Conservation (phyloP, 1,140 invertebrate species). For the Sitophilus oryzae region DNA sequence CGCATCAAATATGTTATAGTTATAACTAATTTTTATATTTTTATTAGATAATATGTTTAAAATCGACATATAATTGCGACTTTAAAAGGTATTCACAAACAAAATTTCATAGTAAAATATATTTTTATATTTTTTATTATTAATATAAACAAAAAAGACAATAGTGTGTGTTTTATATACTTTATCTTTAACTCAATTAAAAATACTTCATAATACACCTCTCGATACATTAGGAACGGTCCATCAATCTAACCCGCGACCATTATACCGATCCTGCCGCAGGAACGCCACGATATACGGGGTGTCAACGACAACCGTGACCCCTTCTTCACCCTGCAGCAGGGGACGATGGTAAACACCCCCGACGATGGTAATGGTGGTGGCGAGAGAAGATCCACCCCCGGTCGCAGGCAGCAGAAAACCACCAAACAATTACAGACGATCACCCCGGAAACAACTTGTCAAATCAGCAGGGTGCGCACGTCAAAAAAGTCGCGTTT, state of each 20-base stretch:
- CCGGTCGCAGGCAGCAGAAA: neutral
- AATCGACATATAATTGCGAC: no score
- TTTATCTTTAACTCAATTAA: neutral
- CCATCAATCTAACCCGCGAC: conserved; percentile 26
- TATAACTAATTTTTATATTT: no score
- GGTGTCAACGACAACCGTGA: conserved; percentile 28
- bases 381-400: no score
- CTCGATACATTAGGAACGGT: conserved; percentile 27
- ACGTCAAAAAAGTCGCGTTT: conserved; percentile 10
- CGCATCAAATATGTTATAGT: no score
- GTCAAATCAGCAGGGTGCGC: conserved; percentile 13
- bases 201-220: conserved; percentile 11
- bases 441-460: conserved; percentile 17
- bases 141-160: no score
- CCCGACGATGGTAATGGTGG: neutral
- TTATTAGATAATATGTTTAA: no score
- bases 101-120: no score
- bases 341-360: conserved; percentile 14
- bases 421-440: conserved; percentile 19
- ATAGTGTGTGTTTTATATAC: neutral
- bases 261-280: conserved; percentile 17
- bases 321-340: conserved; percentile 19
- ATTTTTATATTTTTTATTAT: no score
- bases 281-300: conserved; percentile 26
- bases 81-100: no score